Evolutionary conservation across 2,888 invertebrate species (phyloP).

Genomic region (Bellardia pandia): DNA sequence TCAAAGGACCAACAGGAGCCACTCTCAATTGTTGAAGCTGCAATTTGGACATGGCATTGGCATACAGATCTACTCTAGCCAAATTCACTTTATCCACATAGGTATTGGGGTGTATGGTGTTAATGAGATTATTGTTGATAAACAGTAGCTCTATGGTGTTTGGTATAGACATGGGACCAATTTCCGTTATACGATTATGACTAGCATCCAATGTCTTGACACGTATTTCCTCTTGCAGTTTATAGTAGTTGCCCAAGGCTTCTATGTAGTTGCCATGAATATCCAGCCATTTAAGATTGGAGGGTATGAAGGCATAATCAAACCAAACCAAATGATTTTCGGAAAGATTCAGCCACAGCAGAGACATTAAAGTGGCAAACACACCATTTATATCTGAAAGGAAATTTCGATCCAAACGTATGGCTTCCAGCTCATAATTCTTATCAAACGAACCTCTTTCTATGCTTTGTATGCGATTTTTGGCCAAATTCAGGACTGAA

Average conservation of each 20-base stretch:
- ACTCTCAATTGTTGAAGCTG: conserved; percentile 92
- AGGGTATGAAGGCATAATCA: conserved; percentile 96
- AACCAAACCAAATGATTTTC: conserved; percentile 97
- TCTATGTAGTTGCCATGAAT: conserved; percentile 95
- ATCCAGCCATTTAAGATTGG: conserved; percentile 95
- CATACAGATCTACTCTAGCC: conserved; percentile 95
- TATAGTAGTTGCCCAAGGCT: conserved; percentile 94
- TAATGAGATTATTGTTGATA: conserved; percentile 94
- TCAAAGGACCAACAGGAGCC: conserved; percentile 87
- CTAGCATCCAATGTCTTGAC: conserved; percentile 96
- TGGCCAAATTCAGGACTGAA: conserved; percentile 94
- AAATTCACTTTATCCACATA: conserved; percentile 93
- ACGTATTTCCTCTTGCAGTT: conserved; percentile 91
- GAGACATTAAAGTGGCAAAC: conserved; percentile 92
- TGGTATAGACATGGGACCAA: conserved; percentile 92
- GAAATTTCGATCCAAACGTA: conserved; percentile 94
- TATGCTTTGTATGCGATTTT: conserved; percentile 94
- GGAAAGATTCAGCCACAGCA: conserved; percentile 94
- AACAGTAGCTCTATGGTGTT: conserved; percentile 94
- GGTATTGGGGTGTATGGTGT: conserved; percentile 92
- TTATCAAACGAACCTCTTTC: conserved; percentile 93
- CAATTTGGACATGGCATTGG: conserved; percentile 92
- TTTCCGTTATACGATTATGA: conserved; percentile 93
- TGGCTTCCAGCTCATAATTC: conserved; percentile 92
- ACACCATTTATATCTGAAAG: conserved; percentile 95